Evolutionary conservation across 1,140 invertebrate species (phyloP).

Genomic region (Papilio aristodemus): DNA sequence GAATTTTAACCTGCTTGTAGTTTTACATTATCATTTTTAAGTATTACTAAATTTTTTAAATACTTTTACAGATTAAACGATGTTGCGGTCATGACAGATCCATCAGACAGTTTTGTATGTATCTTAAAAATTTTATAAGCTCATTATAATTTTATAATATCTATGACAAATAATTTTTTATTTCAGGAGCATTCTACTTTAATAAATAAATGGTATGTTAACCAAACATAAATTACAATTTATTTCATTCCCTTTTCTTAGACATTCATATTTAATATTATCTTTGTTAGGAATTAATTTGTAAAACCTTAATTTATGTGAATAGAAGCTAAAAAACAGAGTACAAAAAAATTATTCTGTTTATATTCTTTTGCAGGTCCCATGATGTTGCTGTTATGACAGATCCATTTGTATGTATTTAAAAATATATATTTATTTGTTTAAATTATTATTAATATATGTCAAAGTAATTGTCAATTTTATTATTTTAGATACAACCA

Average conservation of each 20-base stretch:
- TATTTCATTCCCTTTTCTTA: neutral
- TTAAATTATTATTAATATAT: neutral
- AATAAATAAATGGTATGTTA: slow-evolving; percentile 8
- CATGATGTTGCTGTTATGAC: slow-evolving; percentile 69
- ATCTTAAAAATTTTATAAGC: neutral
- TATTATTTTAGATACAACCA: slow-evolving; percentile 52
- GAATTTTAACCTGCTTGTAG: too few species aligned
- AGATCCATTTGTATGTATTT: slow-evolving; percentile 65
- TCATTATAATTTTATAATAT: too few species aligned
- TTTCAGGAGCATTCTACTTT: neutral
- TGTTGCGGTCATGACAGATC: neutral
- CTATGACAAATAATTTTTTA: neutral
- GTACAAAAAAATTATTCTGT: too few species aligned
- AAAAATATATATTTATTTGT: slow-evolving; percentile 15
- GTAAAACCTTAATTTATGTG: too few species aligned
- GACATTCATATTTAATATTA: too few species aligned
- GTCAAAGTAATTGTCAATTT: neutral
- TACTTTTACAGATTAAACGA: neutral
- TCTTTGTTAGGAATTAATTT: too few species aligned
- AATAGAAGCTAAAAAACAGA: too few species aligned
- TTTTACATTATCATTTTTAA: too few species aligned
- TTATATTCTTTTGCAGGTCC: slow-evolving; percentile 30
- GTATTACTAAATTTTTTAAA: slow-evolving; percentile 27
- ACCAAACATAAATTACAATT: neutral
- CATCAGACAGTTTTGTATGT: neutral